A percentile compares a stretch with the other conserved stretches of the same genome.
phyloP scores from a whole-genome alignment of 2,797 vertebrate species.

The Clarias fuscus region DNA sequence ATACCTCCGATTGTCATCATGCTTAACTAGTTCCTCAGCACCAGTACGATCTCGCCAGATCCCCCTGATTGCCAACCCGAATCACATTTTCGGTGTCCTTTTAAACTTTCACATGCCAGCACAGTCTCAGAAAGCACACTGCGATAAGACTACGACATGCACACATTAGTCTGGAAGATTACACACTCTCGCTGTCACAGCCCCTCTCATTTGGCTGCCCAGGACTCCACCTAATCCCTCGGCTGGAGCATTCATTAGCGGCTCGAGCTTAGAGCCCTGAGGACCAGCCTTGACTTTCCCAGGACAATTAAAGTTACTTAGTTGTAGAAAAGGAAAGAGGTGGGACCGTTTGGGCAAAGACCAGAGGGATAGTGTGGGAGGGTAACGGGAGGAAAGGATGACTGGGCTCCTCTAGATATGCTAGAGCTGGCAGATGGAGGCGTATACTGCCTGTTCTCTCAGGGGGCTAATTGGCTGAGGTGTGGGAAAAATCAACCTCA shows the following conservation, averaged over 20 bases:
- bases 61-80: neutral
- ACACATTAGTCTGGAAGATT: constrained; percentile 66
- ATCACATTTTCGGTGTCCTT: neutral
- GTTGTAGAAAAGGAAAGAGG: constrained; percentile 72
- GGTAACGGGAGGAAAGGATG: constrained; percentile 40
- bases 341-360: constrained; percentile 66
- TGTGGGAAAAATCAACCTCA: constrained; percentile 79
- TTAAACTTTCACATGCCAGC: neutral
- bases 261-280: constrained; percentile 79
- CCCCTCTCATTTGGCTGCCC: constrained; percentile 79
- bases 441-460: constrained; percentile 78
- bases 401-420: constrained; percentile 33
- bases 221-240: constrained; percentile 84
- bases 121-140: neutral
- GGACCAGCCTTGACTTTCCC: constrained; percentile 87
- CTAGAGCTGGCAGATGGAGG: constrained; percentile 62
- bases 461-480: constrained; percentile 71
- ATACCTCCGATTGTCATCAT: neutral
- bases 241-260: constrained; percentile 90
- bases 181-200: constrained; percentile 72
- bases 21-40: neutral
- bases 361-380: constrained; percentile 39
- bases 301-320: constrained; percentile 98
- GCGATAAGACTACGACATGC: constrained; percentile 36
- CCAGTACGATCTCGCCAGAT: no score